A percentile compares a stretch with the other conserved stretches of the same genome.
Evolutionary conservation across 1,140 invertebrate genomes (phyloP).

Genomic region (Brachionus sp.): DNA sequence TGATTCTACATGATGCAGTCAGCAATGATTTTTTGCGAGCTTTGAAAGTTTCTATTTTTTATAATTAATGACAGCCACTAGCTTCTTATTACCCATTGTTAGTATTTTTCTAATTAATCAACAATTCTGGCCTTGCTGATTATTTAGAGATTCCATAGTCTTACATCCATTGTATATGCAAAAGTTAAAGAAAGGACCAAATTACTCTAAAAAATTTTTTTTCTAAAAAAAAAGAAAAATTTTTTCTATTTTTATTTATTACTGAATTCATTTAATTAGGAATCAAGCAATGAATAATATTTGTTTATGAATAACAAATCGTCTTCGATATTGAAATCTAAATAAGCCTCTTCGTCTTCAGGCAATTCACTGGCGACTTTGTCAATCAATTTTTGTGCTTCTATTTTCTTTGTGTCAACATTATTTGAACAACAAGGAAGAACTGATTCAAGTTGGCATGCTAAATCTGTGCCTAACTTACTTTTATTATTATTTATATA

Average conservation of each 20-base stretch:
- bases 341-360: conserved; percentile 41
- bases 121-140: no score
- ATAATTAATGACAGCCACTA: no score
- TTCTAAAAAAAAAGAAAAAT: not conserved
- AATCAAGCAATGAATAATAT: conserved; percentile 37
- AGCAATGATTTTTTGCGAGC: no score
- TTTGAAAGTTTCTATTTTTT: no score
- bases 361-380: not conserved
- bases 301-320: conserved; percentile 24
- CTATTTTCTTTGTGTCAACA: not conserved
- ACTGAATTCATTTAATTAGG: not conserved
- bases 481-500: not conserved
- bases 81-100: no score
- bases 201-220: no score
- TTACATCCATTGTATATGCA: no score
- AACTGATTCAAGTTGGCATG: not conserved
- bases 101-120: no score
- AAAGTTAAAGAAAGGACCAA: no score
- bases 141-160: no score
- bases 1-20: no score
- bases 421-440: not conserved
- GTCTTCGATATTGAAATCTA: conserved; percentile 15
- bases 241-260: not conserved
- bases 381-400: not conserved
- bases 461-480: not conserved